Percentiles rank a stretch among this genome's conserved stretches.
phyloP scores from a whole-genome alignment of 2,797 vertebrate species.

The Pelobates cultripes region DNA sequence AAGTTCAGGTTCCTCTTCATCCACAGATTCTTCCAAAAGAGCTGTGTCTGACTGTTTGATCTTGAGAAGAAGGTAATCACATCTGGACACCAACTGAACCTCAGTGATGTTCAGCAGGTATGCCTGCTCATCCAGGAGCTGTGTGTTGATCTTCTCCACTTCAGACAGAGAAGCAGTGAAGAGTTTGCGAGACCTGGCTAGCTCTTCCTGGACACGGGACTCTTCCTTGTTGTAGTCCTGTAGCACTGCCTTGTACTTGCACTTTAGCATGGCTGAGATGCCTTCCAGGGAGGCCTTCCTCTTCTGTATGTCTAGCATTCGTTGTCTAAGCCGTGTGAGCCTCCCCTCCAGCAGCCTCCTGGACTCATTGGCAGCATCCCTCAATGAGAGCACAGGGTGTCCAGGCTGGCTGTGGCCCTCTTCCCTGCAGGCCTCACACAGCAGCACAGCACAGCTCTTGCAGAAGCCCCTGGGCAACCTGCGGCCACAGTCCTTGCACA shows the following conservation, averaged over 20 bases:
- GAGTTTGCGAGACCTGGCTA: constrained; percentile 83
- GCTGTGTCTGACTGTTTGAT: constrained; percentile 90
- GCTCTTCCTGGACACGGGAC: constrained; percentile 86
- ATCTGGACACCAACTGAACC: constrained; percentile 92
- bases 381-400: constrained; percentile 82
- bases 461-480: constrained; percentile 91
- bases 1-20: constrained; percentile 85
- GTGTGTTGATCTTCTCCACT: constrained; percentile 88
- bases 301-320: constrained; percentile 86
- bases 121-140: constrained; percentile 90
- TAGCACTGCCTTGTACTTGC: constrained; percentile 84
- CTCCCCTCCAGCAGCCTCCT: constrained; percentile 83
- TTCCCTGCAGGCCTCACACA: constrained; percentile 87
- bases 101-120: constrained; percentile 93
- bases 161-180: constrained; percentile 88
- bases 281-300: constrained; percentile 85
- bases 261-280: constrained; percentile 81
- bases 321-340: constrained; percentile 79
- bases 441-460: constrained; percentile 78
- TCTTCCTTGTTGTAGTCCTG: constrained; percentile 90
- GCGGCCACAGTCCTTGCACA: constrained; percentile 90
- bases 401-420: constrained; percentile 79
- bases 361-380: constrained; percentile 85
- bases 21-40: constrained; percentile 83
- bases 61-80: constrained; percentile 92